These are phyloP conservation scores for Pedionomus torquatus DNA, from an alignment of 2,113 vertebrate genomes.

Conservation along the genomic window DNA sequence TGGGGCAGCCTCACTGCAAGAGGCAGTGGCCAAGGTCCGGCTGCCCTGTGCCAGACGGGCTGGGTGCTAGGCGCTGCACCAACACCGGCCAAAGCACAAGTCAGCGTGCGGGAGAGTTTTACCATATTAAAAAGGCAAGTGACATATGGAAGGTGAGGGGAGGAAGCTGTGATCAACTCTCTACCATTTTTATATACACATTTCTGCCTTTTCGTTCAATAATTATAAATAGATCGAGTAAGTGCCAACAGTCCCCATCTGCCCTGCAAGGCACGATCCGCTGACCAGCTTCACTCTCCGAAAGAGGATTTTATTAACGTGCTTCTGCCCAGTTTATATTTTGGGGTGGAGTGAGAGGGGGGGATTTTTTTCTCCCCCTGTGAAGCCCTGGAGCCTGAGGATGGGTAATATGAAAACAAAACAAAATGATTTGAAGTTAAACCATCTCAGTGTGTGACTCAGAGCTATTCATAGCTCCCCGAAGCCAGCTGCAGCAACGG, in stretches of 20 bases:
- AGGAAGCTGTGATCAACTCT: conserved; percentile 66
- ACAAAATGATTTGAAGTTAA: conserved; percentile 75
- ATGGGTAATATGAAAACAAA: conserved; percentile 66
- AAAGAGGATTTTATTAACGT: background rate
- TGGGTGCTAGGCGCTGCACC: background rate
- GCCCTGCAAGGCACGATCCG: conserved; percentile 5
- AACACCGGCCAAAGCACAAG: background rate
- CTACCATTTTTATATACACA: conserved; percentile 69
- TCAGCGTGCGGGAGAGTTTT: conserved; percentile 16
- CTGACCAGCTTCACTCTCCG: conserved; percentile 47
- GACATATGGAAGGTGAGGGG: conserved; percentile 69
- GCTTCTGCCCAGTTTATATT: background rate
- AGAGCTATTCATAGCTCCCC: conserved; percentile 84
- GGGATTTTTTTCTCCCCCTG: background rate
- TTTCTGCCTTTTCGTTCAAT: conserved; percentile 68
- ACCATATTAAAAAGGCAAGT: conserved; percentile 64
- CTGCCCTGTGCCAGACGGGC: background rate
- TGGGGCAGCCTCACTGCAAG: background rate
- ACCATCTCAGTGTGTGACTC: conserved; percentile 81
- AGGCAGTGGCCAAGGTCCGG: background rate
- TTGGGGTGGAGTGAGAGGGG: conserved; percentile 22
- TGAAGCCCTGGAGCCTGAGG: conserved; percentile 41
- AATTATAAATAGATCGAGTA: conserved; percentile 70
- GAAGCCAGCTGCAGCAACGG: conserved; percentile 83
- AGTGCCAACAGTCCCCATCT: conserved; percentile 71